These are phyloP conservation scores for Galaxias olidus DNA, from an alignment of 2,797 vertebrate genomes.

Conservation along the genomic window DNA sequence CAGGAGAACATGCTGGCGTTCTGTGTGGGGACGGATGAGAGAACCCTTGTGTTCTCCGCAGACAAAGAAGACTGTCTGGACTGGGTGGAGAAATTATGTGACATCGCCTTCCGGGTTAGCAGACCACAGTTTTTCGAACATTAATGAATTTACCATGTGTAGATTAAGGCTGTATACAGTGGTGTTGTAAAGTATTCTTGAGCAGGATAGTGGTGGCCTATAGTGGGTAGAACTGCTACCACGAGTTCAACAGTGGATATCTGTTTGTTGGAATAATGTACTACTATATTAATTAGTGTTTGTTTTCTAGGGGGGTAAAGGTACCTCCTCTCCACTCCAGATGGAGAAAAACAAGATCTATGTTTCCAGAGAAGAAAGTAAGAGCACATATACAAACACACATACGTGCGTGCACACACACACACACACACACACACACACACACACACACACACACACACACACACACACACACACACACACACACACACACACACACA, in stretches of 20 bases:
- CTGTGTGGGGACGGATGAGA: slow-evolving; percentile 83
- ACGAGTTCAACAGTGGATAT: no score
- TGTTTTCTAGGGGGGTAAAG: slow-evolving; percentile 37
- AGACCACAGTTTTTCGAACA: not conserved
- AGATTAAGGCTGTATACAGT: not conserved
- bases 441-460: not conserved
- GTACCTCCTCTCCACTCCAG: slow-evolving; percentile 47
- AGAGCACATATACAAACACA: slow-evolving; percentile 5
- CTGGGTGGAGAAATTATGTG: slow-evolving; percentile 87
- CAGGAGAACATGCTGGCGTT: slow-evolving; percentile 83
- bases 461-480: not conserved
- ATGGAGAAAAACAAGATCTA: slow-evolving; percentile 94
- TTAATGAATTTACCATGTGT: not conserved
- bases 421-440: not conserved
- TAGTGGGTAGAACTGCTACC: no score
- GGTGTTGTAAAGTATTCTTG: no score
- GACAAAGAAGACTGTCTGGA: slow-evolving; percentile 75
- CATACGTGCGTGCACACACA: not conserved
- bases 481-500: slow-evolving; percentile 2
- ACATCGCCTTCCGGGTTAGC: slow-evolving; percentile 83
- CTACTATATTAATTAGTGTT: not conserved
- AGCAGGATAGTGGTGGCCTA: no score
- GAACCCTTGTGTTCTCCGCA: slow-evolving; percentile 84
- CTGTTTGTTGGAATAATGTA: not conserved
- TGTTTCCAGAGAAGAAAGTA: slow-evolving; percentile 82